phyloP scores from a whole-genome alignment of 2,888 invertebrate species.

The Hypomecis punctinalis region DNA sequence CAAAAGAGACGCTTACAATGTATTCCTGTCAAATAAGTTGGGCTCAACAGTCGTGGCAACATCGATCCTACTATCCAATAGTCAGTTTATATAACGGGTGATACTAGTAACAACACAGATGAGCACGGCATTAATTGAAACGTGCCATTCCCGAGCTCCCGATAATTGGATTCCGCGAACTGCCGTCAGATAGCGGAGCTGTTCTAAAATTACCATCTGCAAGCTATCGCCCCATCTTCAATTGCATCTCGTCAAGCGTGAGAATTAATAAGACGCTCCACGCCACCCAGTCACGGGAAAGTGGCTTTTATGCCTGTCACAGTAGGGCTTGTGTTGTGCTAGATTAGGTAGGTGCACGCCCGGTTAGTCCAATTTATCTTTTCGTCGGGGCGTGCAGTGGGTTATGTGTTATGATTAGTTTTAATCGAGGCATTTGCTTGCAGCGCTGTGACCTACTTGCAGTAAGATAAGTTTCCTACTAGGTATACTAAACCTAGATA shows the following conservation, averaged over 20 bases:
- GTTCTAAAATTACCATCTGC: constrained; percentile 42
- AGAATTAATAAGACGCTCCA: constrained; percentile 46
- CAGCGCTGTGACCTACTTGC: constrained; percentile 28
- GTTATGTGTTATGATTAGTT: constrained; percentile 42
- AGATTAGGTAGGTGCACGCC: constrained; percentile 15
- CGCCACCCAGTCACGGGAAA: constrained; percentile 15
- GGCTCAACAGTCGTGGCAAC: no score
- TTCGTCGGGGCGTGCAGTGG: constrained; percentile 32
- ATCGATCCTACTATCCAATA: no score
- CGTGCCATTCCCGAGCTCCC: constrained; percentile 32
- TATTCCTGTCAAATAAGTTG: no score
- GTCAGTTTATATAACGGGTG: not conserved
- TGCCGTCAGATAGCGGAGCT: constrained; percentile 22
- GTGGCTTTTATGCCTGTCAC: not conserved
- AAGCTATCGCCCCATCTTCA: constrained; percentile 44
- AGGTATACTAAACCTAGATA: no score
- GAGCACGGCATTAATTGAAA: constrained; percentile 16
- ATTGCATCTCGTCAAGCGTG: constrained; percentile 58
- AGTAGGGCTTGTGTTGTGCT: constrained; percentile 4
- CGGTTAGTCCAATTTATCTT: constrained; percentile 42
- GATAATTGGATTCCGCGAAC: constrained; percentile 25
- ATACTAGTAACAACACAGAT: not conserved
- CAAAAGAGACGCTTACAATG: no score
- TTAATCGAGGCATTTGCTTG: constrained; percentile 27
- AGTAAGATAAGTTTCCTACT: not conserved